Conservation (phyloP, 2,888 invertebrate genomes). For the Cosmopolites sordidus region DNA sequence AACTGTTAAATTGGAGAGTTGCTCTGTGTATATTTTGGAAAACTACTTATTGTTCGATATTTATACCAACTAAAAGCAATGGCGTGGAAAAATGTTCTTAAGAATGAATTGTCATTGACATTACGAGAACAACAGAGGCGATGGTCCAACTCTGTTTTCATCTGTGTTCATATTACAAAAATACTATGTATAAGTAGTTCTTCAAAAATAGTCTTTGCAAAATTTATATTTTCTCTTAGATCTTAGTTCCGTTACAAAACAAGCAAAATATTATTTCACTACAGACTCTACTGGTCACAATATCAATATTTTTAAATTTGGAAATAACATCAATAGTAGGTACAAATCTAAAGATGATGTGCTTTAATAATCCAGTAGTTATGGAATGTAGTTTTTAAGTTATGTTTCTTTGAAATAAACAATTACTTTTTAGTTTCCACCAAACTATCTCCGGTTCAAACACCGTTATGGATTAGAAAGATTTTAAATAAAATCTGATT, state of each 20-base stretch:
- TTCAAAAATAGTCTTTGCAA: slow-evolving; percentile 17
- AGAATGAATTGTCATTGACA: slow-evolving; percentile 19
- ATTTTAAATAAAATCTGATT: too few relatives aligned
- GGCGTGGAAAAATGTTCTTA: background rate
- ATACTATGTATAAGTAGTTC: slow-evolving; percentile 20
- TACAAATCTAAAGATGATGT: background rate
- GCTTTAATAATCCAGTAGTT: slow-evolving; percentile 9
- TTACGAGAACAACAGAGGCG: slow-evolving; percentile 16
- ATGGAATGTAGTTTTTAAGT: slow-evolving; percentile 18
- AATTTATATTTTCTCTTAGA: slow-evolving; percentile 12
- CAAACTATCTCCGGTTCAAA: too few relatives aligned
- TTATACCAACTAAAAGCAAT: background rate
- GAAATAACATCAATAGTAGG: background rate
- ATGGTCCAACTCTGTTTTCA: slow-evolving; percentile 2
- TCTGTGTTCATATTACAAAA: slow-evolving; percentile 14
- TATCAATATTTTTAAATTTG: background rate
- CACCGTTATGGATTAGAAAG: too few relatives aligned
- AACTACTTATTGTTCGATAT: background rate
- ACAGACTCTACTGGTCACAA: background rate
- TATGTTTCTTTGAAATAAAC: slow-evolving; percentile 2
- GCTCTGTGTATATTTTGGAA: background rate
- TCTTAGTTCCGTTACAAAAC: background rate
- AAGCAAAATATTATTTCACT: background rate
- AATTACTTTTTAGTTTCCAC: too few relatives aligned
- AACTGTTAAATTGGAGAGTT: too few relatives aligned